Conservation (phyloP, 2,113 vertebrate genomes). For the Leucopternis melanops region DNA sequence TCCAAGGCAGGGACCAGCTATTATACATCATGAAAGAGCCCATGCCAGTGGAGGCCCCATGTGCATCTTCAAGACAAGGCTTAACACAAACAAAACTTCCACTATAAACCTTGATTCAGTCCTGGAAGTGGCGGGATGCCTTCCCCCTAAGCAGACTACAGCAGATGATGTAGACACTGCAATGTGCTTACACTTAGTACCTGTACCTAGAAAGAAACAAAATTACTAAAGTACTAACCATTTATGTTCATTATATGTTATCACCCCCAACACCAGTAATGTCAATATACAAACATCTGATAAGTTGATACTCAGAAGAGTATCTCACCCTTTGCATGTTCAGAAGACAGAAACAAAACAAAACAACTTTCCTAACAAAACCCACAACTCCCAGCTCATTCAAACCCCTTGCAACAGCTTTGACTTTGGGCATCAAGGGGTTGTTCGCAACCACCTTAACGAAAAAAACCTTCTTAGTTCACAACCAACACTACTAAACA, state of each 20-base stretch:
- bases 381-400: background rate
- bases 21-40: background rate
- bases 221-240: background rate
- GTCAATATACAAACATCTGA: background rate
- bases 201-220: background rate
- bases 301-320: background rate
- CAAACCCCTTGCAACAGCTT: background rate
- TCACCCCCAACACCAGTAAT: background rate
- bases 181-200: background rate
- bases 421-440: background rate
- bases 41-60: background rate
- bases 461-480: background rate
- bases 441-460: fast-evolving
- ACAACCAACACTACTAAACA: background rate
- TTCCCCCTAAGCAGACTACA: background rate
- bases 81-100: background rate
- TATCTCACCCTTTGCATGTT: background rate
- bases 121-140: background rate
- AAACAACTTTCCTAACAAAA: background rate
- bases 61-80: background rate
- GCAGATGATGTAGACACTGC: background rate
- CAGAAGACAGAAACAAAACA: background rate
- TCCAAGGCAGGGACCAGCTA: background rate
- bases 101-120: background rate
- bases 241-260: background rate